These are phyloP conservation scores for Congeria kusceri DNA, from an alignment of 2,888 invertebrate species.

Conservation along the genomic window DNA sequence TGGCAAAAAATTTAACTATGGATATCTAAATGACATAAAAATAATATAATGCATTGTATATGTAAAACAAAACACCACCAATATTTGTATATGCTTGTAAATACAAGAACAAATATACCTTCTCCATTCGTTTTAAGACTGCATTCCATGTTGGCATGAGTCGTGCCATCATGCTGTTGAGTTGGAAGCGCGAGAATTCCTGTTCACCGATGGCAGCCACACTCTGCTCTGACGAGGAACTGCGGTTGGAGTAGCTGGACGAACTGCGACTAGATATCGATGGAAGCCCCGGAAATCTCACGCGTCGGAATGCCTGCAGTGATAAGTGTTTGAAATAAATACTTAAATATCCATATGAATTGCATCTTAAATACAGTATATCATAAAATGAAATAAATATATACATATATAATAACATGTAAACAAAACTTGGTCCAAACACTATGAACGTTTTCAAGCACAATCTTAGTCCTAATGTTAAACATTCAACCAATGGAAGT, in stretches of 20 bases:
- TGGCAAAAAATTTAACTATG: no score
- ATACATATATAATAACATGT: no score
- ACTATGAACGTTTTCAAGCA: no score
- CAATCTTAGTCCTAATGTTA: no score
- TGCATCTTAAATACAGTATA: no score
- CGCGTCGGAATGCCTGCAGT: constrained; percentile 79
- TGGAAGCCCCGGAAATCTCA: constrained; percentile 80
- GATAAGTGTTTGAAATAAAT: background rate
- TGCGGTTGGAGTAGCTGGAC: constrained; percentile 63
- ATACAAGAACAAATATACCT: constrained; percentile 53
- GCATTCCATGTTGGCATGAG: constrained; percentile 73
- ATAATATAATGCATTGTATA: no score
- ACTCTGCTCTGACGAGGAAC: constrained; percentile 55
- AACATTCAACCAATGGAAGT: no score
- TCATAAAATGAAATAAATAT: no score
- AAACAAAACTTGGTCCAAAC: no score
- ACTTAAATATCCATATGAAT: background rate
- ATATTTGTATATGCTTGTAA: no score
- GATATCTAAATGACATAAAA: no score
- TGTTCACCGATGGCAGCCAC: constrained; percentile 38
- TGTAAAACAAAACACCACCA: no score
- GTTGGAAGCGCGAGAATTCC: constrained; percentile 57
- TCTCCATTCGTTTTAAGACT: constrained; percentile 69
- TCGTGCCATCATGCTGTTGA: constrained; percentile 63
- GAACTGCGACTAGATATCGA: constrained; percentile 76